Conservation (phyloP, 1,140 invertebrate species). For the Bombus difficillimus region DNA sequence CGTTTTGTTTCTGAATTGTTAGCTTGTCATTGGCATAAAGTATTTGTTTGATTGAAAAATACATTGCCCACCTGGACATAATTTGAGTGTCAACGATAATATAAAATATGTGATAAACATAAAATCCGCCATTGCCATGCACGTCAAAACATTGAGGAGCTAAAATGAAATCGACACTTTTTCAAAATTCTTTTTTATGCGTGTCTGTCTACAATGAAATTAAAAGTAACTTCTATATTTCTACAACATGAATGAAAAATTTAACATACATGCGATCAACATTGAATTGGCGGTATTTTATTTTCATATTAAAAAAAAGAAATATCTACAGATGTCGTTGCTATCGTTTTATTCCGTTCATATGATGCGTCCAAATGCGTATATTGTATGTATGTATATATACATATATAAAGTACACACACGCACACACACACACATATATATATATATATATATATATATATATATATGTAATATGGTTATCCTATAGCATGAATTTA, state of each 20-base stretch:
- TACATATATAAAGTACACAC: not conserved
- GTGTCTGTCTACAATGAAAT: not conserved
- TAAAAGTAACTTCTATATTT: not conserved
- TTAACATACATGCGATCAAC: constrained; percentile 16
- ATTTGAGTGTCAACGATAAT: constrained; percentile 75
- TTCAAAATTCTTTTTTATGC: not conserved
- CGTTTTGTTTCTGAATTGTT: not conserved
- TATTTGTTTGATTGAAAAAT: not conserved
- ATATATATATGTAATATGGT: not conserved
- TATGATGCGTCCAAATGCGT: not conserved
- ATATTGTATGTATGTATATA: not conserved
- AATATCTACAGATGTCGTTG: constrained; percentile 12
- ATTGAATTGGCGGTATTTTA: constrained; percentile 42
- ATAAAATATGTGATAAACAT: constrained; percentile 77
- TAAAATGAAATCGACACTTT: constrained; percentile 47
- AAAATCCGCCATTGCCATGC: constrained; percentile 78
- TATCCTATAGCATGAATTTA: not conserved
- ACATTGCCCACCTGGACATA: constrained; percentile 71
- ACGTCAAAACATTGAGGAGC: constrained; percentile 76
- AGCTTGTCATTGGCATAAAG: not conserved
- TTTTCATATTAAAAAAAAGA: constrained; percentile 27
- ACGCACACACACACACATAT: no score
- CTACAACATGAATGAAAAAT: constrained; percentile 2
- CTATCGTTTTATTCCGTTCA: not conserved
- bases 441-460: no score